These are phyloP conservation scores for Semotilus atromaculatus DNA, from an alignment of 2,797 vertebrate genomes.

Conservation along the genomic window DNA sequence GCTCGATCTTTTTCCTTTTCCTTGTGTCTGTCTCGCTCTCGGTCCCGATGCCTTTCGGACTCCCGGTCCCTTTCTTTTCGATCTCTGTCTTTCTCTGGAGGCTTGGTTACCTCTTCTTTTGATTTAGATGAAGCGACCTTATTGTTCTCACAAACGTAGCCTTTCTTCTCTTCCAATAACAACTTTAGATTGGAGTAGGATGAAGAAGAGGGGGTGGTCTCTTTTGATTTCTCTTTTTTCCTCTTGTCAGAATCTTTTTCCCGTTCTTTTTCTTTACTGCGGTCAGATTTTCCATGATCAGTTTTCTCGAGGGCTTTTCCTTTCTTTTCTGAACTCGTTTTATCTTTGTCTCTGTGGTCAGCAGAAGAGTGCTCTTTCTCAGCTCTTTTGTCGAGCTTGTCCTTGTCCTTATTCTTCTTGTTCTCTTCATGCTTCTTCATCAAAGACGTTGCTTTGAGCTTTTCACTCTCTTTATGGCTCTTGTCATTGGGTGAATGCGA, in stretches of 20 bases:
- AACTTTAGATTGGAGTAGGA: conserved; percentile 83
- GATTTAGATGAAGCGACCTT: conserved; percentile 82
- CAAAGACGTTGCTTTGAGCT: conserved; percentile 78
- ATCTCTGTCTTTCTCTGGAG: conserved; percentile 89
- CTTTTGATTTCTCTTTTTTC: conserved; percentile 91
- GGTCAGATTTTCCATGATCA: conserved; percentile 87
- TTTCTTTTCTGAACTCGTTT: conserved; percentile 85
- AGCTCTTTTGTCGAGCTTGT: conserved; percentile 88
- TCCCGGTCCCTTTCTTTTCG: conserved; percentile 85
- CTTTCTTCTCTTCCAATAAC: conserved; percentile 87
- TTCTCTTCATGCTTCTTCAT: conserved; percentile 89
- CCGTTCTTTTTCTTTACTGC: conserved; percentile 83
- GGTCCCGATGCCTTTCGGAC: conserved; percentile 84
- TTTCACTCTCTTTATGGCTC: conserved; percentile 91
- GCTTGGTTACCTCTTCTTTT: conserved; percentile 90
- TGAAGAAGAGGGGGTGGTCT: conserved; percentile 74
- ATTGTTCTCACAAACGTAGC: conserved; percentile 77
- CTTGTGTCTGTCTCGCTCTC: conserved; percentile 82
- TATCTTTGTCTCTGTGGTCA: conserved; percentile 88
- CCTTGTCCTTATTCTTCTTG: conserved; percentile 92
- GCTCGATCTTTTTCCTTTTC: conserved; percentile 86
- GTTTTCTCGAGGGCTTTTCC: conserved; percentile 85
- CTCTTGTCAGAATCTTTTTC: conserved; percentile 84
- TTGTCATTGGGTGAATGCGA: conserved; percentile 84
- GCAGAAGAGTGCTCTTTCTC: conserved; percentile 84